Evolutionary conservation across 2,113 vertebrate species (phyloP).

Genomic region (Archilochus colubris): DNA sequence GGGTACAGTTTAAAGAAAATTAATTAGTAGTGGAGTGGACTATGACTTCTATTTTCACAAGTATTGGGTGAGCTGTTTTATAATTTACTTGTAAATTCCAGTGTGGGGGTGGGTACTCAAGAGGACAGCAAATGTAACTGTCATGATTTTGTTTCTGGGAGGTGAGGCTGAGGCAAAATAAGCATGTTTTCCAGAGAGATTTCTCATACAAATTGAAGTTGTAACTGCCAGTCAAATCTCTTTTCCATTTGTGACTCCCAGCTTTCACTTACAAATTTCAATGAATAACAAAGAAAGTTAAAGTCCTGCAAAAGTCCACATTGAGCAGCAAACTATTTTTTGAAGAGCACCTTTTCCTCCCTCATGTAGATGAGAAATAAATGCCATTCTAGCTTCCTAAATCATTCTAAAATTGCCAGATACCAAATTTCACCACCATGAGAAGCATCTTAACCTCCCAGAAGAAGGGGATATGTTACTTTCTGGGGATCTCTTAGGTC

Average conservation of each 20-base stretch:
- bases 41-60: background rate
- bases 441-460: background rate
- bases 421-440: background rate
- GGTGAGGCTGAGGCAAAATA: conserved; percentile 7
- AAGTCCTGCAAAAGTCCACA: background rate
- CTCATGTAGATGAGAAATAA: background rate
- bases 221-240: conserved; percentile 32
- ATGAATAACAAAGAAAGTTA: conserved; percentile 22
- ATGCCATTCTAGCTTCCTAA: background rate
- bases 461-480: background rate
- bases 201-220: conserved; percentile 28
- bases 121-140: background rate
- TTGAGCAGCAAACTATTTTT: background rate
- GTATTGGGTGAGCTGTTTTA: conserved; percentile 1
- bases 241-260: conserved; percentile 3
- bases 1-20: conserved; percentile 41
- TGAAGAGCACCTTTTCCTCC: background rate
- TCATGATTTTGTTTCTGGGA: background rate
- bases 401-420: background rate
- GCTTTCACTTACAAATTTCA: conserved; percentile 24
- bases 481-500: background rate
- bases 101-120: background rate
- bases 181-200: conserved; percentile 19
- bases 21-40: conserved; percentile 52
- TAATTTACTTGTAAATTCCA: conserved; percentile 31